A percentile compares a stretch with the other conserved stretches of the same genome.
Conservation (phyloP, 2,113 vertebrate genomes). For the Enhydra lutris region DNA sequence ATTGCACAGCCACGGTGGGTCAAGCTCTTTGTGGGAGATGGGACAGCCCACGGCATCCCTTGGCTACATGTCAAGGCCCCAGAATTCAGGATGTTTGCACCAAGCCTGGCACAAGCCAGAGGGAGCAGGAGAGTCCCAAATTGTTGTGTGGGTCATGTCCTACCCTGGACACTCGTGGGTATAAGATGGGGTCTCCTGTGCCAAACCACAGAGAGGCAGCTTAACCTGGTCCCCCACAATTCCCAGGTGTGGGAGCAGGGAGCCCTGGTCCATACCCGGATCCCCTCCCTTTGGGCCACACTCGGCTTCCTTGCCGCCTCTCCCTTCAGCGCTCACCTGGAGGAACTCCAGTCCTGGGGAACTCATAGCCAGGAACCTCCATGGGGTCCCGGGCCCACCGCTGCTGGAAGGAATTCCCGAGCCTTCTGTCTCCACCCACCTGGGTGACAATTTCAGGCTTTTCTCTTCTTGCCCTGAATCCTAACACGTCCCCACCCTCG, state of each 20-base stretch:
- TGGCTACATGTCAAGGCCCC: background rate
- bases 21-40: background rate
- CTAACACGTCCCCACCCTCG: background rate
- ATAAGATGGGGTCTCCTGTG: no score
- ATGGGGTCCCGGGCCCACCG: background rate
- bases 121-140: background rate
- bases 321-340: background rate
- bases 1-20: accelerated
- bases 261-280: background rate
- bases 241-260: background rate
- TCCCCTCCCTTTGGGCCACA: background rate
- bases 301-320: background rate
- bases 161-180: background rate
- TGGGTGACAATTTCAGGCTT: background rate
- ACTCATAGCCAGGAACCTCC: background rate
- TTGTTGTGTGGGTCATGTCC: accelerated
- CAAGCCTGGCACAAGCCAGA: background rate
- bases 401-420: background rate
- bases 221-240: background rate
- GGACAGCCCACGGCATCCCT: background rate
- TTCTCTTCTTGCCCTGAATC: background rate
- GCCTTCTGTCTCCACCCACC: background rate
- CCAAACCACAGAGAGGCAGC: accelerated
- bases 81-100: background rate
- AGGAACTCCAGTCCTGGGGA: background rate